A percentile compares a stretch with the other conserved stretches of the same genome.
Conservation (phyloP, 2,113 vertebrate genomes). For the Ellobius talpinus region DNA sequence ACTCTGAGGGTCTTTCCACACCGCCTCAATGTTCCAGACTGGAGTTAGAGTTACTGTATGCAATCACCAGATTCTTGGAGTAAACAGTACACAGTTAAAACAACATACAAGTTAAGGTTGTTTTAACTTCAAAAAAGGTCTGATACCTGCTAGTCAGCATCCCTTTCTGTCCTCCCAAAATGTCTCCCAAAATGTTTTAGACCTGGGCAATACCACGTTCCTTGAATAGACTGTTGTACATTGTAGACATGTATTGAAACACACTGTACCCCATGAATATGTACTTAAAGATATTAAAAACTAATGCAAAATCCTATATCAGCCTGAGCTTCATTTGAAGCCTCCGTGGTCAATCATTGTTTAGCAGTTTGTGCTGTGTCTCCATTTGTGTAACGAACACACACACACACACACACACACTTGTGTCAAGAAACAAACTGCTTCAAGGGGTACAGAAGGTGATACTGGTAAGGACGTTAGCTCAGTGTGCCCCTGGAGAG, state of each 20-base stretch:
- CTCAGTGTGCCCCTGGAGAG: not conserved
- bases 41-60: not conserved
- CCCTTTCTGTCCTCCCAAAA: not conserved
- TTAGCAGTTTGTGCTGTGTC: not conserved
- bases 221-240: not conserved
- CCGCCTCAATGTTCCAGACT: not conserved
- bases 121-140: not conserved
- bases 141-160: not conserved
- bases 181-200: not conserved
- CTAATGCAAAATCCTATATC: not conserved
- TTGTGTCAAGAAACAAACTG: not conserved
- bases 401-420: not conserved
- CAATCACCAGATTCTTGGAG: not conserved
- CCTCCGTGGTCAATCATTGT: not conserved
- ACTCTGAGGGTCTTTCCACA: not conserved
- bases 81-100: not conserved
- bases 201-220: not conserved
- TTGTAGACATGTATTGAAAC: not conserved
- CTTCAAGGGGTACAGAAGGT: slow-evolving; percentile 3
- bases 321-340: not conserved
- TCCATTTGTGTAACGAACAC: not conserved
- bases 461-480: not conserved
- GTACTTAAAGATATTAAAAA: not conserved
- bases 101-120: not conserved
- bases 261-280: not conserved